Conservation (phyloP, 2,888 invertebrate genomes). For the Campoletis raptor region DNA sequence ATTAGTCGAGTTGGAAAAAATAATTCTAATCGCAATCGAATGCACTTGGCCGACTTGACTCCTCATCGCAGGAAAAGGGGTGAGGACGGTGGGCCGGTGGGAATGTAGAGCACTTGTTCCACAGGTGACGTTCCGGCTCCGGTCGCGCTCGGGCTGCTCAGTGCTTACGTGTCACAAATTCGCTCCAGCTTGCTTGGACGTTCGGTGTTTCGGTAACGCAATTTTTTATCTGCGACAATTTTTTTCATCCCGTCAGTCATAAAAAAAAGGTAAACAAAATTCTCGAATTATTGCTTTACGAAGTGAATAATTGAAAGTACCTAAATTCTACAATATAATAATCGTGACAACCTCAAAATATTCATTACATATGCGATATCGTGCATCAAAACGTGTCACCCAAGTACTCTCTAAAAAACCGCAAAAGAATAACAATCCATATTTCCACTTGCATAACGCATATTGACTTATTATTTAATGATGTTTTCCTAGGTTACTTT, state of each 20-base stretch:
- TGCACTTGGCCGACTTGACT: no score
- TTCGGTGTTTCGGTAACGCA: not conserved
- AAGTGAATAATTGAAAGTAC: not conserved
- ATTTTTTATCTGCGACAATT: not conserved
- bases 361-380: not conserved
- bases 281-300: not conserved
- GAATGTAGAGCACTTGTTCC: conserved; percentile 6
- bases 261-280: conserved; percentile 31
- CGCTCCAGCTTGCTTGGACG: conserved; percentile 8
- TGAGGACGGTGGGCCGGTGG: not conserved
- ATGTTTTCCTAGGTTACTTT: not conserved
- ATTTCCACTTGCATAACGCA: not conserved
- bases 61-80: not conserved
- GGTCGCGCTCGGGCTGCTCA: not conserved
- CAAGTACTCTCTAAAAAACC: not conserved
- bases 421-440: not conserved
- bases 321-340: not conserved
- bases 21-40: no score
- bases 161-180: conserved; percentile 49
- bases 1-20: no score
- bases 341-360: not conserved
- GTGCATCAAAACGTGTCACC: not conserved
- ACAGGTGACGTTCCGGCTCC: conserved; percentile 30
- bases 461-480: not conserved
- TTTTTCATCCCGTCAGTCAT: not conserved